Percentiles rank a stretch among this genome's conserved stretches.
phyloP scores from a whole-genome alignment of 2,797 vertebrate genomes.

The Novumbra hubbsi region DNA sequence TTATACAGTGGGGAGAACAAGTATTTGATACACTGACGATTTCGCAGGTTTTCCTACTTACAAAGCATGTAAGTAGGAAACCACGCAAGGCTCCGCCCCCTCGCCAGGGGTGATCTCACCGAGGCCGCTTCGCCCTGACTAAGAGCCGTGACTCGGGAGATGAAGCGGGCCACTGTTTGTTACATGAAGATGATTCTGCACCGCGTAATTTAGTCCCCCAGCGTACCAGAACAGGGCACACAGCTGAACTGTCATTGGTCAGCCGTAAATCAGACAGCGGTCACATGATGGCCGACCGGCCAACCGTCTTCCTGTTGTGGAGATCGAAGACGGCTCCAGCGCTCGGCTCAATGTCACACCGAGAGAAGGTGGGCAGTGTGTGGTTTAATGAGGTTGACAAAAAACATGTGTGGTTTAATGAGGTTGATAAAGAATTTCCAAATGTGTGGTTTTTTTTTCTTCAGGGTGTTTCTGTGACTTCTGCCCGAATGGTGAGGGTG shows the following conservation, averaged over 20 bases:
- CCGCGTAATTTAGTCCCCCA: slow-evolving; percentile 21
- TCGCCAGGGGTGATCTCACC: too few relatives aligned
- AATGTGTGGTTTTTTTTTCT: background rate
- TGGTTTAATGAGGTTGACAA: background rate
- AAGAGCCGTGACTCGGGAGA: background rate
- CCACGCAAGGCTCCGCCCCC: too few relatives aligned
- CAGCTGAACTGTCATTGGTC: background rate
- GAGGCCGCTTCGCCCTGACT: background rate
- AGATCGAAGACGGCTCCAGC: background rate
- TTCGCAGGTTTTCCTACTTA: too few relatives aligned
- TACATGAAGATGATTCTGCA: slow-evolving; percentile 3
- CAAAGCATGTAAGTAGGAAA: too few relatives aligned
- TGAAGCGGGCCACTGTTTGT: background rate
- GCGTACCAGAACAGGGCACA: background rate
- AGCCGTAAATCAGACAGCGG: background rate
- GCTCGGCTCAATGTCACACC: background rate
- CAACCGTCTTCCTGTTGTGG: background rate
- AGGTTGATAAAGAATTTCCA: too few relatives aligned
- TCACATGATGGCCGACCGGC: background rate
- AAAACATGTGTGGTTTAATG: background rate
- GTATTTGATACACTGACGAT: too few relatives aligned
- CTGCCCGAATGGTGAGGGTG: slow-evolving; percentile 17
- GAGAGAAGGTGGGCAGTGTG: background rate
- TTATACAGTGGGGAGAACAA: too few relatives aligned
- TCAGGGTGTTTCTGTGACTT: slow-evolving; percentile 7